Evolutionary conservation across 1,140 invertebrate species (phyloP).

Genomic region (Neodiprion virginianus): DNA sequence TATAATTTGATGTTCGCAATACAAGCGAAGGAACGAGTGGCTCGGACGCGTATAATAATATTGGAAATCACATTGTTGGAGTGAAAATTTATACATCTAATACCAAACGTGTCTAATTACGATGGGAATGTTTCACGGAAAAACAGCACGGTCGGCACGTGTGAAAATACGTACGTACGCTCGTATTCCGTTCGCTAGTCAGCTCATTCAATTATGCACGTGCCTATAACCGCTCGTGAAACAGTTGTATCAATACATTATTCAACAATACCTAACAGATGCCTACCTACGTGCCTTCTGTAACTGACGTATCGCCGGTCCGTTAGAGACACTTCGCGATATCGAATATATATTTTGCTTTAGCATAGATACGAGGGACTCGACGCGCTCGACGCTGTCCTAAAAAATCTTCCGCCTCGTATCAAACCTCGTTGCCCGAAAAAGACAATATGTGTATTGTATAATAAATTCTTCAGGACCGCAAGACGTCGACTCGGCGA

Average conservation of each 20-base stretch:
- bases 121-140: not conserved
- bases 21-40: not conserved
- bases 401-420: no score
- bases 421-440: no score
- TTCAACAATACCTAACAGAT: not conserved
- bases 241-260: not conserved
- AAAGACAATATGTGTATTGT: no score
- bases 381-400: not conserved
- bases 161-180: no score
- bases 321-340: not conserved
- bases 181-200: no score
- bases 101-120: not conserved
- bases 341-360: not conserved
- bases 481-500: not conserved
- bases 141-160: not conserved
- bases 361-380: conserved; percentile 1
- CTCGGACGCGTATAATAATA: no score
- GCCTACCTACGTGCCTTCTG: not conserved
- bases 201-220: no score
- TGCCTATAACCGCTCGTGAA: no score
- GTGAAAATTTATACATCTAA: not conserved
- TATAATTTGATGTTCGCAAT: not conserved
- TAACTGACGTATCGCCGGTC: not conserved
- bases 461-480: not conserved
- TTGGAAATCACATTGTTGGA: not conserved